Evolutionary conservation across 23 tunicate species (phyloP), one percentile per base, ranked within the genome.

Genomic region (Styela clava): DNA sequence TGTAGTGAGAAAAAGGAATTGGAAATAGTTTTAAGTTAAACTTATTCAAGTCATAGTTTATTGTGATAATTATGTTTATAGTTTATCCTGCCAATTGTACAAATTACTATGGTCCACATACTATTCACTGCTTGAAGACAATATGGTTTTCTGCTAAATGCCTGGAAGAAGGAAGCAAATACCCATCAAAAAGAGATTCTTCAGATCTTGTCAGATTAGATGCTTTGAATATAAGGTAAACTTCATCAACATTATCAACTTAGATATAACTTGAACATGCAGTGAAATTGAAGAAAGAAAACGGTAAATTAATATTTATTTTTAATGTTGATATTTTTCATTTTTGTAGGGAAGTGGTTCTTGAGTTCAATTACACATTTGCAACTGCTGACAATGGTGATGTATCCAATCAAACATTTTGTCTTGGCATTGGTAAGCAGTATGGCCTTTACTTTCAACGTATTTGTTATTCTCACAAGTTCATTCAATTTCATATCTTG

Each of bases 41-140:
- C n/a, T n/a, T n/a, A n/a, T n/a, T n/a, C n/a, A n/a, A n/a, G n/a
- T n/a, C n/a, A n/a, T n/a, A n/a, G n/a, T n/a, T n/a, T n/a, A n/a
- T n/a, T n/a, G n/a, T n/a, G n/a, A n/a, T n/a, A n/a, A n/a, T n/a
- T 44, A 44, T 44, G 56, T 28, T 65, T 82, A 12, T 52, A 82
- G 85, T 33, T 16, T 69, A 69, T 20, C 85, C 85, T 35, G 19
- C 64, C 26, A 26, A 28, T 82, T 69, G 85, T 65, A 34, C 37
- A 0, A 2, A 20, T 7, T 82, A 82, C 28, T 82, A 69, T 69
- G 85, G 85, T 3, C 76, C 77, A 2, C 78, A 82, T 3, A n/a
- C 78, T 1, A 3, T 70, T n/a, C 67, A 69, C 0, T 82, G 85
- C 35, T 34, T 82, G 33, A 70, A 22, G 12, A 82, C 64, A 34